Base-by-base conservation (phyloP, 2,888 invertebrate species). In the Drosophila buzzatii region DNA sequence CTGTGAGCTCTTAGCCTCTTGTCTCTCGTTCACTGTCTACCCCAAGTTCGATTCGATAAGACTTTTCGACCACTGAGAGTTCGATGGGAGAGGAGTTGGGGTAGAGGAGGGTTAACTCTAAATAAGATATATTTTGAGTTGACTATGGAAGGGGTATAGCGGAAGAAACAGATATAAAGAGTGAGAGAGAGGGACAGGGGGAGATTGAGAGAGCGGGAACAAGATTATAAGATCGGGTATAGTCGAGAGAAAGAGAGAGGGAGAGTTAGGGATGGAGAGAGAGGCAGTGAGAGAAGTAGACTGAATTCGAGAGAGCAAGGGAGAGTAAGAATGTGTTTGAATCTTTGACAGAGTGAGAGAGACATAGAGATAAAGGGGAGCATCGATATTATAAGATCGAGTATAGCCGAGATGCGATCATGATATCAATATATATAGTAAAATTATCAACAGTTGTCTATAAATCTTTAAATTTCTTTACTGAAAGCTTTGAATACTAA, bases 41-140 rank as follows among this genome's bases (percentile, higher is more conserved):
- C 47, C 31, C 23, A 23, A 6, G 16, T 27, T 37, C 73, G 68
- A 70, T 70, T 67, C 62, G 64, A 44, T 39, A 41, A 52, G 56
- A 56, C 44, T 8, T 39, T 49, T 39, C n/a, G 39, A 49, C 18
- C 18, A 35, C 9, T 16, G 49, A 16, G 45, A 37, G 60, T 33
- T 37, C 37, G 33, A 62, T 55, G 49, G 10, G 55, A 31, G 12
- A 12, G n/a, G 27, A n/a, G 33, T 3, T 12, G 2, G 33, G 31
- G 31, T 0, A 2, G 47, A 0, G 9, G 9, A 14, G n/a, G 9
- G 9, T 4, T 9, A 4, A 31, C 3, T 20, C 33, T 12, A 39
- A 73, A 64, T 52, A 39, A 79, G 61, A 61, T n/a, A 58, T 73
- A 52, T 41, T 9, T 35, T 20, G 5, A 9, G 9, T 2, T 5